These are phyloP conservation scores for Formica selysi DNA, from an alignment of 1,140 invertebrate genomes.

Conservation along the genomic window DNA sequence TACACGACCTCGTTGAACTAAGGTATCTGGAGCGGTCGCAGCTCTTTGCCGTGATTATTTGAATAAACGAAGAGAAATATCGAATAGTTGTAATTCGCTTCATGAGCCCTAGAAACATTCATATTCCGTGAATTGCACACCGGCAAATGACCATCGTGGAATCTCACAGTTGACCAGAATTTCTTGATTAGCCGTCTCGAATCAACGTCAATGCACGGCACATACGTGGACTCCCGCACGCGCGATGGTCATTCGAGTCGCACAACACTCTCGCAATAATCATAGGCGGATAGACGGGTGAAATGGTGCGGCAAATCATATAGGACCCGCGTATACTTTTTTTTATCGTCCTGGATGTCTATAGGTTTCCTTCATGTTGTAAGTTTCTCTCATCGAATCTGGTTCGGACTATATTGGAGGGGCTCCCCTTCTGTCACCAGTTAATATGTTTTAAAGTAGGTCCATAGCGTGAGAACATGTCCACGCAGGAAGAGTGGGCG, in stretches of 20 bases:
- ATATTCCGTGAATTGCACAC: conserved; percentile 4
- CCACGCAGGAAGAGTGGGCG: not conserved
- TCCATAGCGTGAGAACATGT: conserved; percentile 67
- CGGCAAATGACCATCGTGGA: not conserved
- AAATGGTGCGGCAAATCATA: conserved; percentile 80
- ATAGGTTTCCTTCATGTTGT: not conserved
- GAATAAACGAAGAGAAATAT: conserved; percentile 44
- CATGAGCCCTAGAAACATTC: conserved; percentile 9
- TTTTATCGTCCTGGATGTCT: conserved; percentile 43
- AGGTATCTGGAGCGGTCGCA: conserved; percentile 31
- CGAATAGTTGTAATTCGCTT: not conserved
- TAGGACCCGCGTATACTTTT: conserved; percentile 60
- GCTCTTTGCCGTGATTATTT: conserved; percentile 22
- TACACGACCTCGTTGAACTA: conserved; percentile 36
- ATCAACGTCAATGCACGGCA: conserved; percentile 7
- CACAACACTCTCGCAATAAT: conserved; percentile 49
- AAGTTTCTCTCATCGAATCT: conserved; percentile 73
- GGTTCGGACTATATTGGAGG: conserved; percentile 13
- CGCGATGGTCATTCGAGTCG: conserved; percentile 42
- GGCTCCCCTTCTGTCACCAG: conserved; percentile 54
- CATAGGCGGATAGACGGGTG: conserved; percentile 53
- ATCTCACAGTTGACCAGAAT: conserved; percentile 17
- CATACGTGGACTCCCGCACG: not conserved
- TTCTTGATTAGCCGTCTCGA: conserved; percentile 27
- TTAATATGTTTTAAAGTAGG: conserved; percentile 82